phyloP scores from a whole-genome alignment of 2,113 vertebrate genomes.

The Grammomys dolichurus region DNA sequence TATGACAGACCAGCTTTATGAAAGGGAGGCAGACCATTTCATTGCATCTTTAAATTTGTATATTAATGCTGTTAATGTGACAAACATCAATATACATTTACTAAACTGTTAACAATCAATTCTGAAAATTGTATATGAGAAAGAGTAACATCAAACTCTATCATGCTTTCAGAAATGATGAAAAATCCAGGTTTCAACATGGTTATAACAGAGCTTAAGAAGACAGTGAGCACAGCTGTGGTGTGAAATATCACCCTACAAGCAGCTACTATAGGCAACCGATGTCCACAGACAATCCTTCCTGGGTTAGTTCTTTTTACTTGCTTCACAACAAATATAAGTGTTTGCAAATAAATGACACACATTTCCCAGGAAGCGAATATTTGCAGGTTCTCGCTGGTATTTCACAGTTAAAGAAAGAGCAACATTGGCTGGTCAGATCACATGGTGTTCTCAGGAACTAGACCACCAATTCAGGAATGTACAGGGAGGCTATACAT shows the following conservation, averaged over 20 bases:
- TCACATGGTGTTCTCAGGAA: no score
- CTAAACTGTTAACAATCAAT: neutral
- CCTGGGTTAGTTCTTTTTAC: neutral
- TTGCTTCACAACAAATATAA: neutral
- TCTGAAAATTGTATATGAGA: neutral
- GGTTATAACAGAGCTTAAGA: neutral
- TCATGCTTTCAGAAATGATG: neutral
- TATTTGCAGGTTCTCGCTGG: rapidly evolving
- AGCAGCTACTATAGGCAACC: neutral
- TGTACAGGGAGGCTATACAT: no score
- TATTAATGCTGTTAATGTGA: no score
- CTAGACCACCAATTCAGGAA: no score
- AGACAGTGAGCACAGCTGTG: neutral
- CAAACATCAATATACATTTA: neutral
- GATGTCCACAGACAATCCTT: neutral
- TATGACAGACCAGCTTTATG: rapidly evolving
- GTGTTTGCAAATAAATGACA: neutral
- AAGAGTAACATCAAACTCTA: neutral
- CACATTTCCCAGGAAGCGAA: neutral
- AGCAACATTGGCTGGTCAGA: neutral
- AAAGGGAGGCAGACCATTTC: rapidly evolving
- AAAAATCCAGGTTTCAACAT: neutral
- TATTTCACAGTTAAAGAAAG: neutral
- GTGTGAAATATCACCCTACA: rapidly evolving
- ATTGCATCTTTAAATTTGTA: neutral